Evolutionary conservation across 2,797 vertebrate species (phyloP), one percentile per base, ranked within the genome.

Genomic region (Rachycentron canadum): DNA sequence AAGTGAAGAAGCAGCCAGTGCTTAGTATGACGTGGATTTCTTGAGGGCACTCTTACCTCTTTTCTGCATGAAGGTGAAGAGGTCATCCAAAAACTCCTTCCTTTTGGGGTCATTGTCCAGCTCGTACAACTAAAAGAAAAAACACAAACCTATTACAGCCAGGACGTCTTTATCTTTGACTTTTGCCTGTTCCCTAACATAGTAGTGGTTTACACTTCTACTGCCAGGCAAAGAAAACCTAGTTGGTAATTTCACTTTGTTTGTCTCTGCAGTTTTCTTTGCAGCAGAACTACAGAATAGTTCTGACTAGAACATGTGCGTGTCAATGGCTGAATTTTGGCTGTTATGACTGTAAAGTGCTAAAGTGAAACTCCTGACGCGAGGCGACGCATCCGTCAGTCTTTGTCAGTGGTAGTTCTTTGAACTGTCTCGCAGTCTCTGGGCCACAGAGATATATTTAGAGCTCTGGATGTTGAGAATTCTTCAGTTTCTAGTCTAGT

Each of bases 21-120:
- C 13, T 52, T 59, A 25, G 53, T 7, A 40, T 53, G 5, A 23
- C 53, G 7, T 55, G 5, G 6, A 43, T 74, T 62, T 74, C 23
- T 47, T 16, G 0, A 47, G 30, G 36, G 14, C 1, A 1, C 1
- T 30, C 82, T 30, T 93, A 95, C 96, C 98, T 96, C 98, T 92
- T 86, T 99, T 99, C 93, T 99, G 98, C 98, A 99, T 99, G 91
- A 98, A 99, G 82, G 96, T 97, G 90, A 99, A 99, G 26, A 99
- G 93, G 87, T 99, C 97, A 0, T 99, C 98, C 91, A 99, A 92
- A 88, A 99, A 99, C 87, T 99, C 98, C 69, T 99, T 99, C 86
- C 98, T 96, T 91, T 97, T 96, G 59, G 98, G 97, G 87, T 99
- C 97, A 2, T 79, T 96, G 1, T 99, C 97, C 82, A 99, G 94